Conservation (phyloP, 2,888 invertebrate species). For the Galeruca laticollis region DNA sequence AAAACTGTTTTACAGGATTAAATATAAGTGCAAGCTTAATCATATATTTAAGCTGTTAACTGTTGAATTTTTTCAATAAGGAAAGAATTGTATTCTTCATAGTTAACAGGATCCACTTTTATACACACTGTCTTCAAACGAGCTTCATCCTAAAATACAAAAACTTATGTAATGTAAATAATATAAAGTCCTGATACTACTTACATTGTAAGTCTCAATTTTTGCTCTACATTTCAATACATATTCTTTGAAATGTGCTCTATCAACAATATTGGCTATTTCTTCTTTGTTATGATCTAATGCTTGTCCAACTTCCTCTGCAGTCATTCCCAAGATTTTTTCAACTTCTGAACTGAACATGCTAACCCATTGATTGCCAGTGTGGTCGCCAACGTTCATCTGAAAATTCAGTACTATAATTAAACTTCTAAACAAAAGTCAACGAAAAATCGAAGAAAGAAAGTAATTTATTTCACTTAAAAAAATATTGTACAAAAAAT, state of each 20-base stretch:
- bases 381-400: constrained; percentile 89
- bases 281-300: constrained; percentile 76
- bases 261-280: constrained; percentile 77
- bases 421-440: too few relatives aligned
- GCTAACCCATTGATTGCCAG: constrained; percentile 90
- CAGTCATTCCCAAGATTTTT: constrained; percentile 76
- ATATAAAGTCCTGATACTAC: constrained; percentile 19
- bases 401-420: constrained; percentile 62
- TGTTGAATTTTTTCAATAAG: constrained; percentile 52
- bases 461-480: too few relatives aligned
- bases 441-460: too few relatives aligned
- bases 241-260: constrained; percentile 83
- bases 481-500: too few relatives aligned
- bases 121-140: constrained; percentile 82
- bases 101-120: constrained; percentile 79
- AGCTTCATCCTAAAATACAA: constrained; percentile 79
- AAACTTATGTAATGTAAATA: constrained; percentile 19
- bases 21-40: not conserved
- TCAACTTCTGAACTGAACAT: constrained; percentile 90
- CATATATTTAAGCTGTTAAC: constrained; percentile 31
- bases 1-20: not conserved
- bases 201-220: constrained; percentile 92
- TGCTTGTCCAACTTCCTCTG: constrained; percentile 84
- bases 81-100: constrained; percentile 76
- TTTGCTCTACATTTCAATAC: constrained; percentile 89